Percentiles rank a stretch among this genome's conserved stretches.
Conservation (phyloP, 2,797 vertebrate species). For the Oreonectes daqikongensis region DNA sequence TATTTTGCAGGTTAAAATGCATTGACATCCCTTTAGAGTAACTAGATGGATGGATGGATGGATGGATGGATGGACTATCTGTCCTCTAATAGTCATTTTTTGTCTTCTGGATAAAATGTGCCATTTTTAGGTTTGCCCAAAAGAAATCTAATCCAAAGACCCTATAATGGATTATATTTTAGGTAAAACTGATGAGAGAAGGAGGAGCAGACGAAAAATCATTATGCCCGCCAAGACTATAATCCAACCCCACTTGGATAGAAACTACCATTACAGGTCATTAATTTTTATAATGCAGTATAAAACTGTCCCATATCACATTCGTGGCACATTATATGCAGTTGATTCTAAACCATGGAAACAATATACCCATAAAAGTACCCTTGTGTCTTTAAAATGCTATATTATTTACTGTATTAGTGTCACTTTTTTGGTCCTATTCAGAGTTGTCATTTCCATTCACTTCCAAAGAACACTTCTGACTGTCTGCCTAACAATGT, state of each 20-base stretch:
- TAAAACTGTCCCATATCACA: neutral
- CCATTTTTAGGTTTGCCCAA: conserved; percentile 15
- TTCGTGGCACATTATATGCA: neutral
- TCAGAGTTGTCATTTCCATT: neutral
- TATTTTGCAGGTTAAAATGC: conserved; percentile 40
- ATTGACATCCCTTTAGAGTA: conserved; percentile 41
- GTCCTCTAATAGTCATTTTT: neutral
- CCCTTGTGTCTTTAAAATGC: neutral
- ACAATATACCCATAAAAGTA: neutral
- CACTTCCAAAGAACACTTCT: neutral
- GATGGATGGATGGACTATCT: too few relatives aligned
- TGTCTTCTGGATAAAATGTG: conserved; percentile 15
- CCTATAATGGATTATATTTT: conserved; percentile 22
- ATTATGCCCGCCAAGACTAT: neutral
- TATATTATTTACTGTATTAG: neutral
- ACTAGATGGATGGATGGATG: neutral
- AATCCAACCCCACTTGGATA: conserved; percentile 13
- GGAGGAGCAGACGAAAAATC: conserved; percentile 25
- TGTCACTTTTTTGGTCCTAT: neutral
- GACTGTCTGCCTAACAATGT: neutral
- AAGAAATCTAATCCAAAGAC: neutral
- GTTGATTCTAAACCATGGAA: neutral
- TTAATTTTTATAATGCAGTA: conserved; percentile 8
- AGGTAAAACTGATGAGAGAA: conserved; percentile 27
- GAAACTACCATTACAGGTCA: conserved; percentile 22